Percentiles rank a stretch among this genome's conserved stretches.
These are phyloP conservation scores for Balaeniceps rex DNA, from an alignment of 2,113 vertebrate genomes.

Conservation along the genomic window DNA sequence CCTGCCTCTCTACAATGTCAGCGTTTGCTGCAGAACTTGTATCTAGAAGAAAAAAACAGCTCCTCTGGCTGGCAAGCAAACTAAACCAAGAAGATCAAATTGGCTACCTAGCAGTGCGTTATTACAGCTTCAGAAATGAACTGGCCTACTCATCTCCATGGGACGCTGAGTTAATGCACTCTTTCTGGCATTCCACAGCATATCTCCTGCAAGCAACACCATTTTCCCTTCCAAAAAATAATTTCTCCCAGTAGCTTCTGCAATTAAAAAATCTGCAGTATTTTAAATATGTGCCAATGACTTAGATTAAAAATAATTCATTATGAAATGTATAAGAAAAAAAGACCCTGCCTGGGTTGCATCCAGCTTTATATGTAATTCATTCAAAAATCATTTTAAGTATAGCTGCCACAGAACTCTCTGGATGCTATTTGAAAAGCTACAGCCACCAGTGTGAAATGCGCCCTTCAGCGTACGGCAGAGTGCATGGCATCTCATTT, in stretches of 20 bases:
- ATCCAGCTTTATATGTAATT: neutral
- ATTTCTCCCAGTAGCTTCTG: neutral
- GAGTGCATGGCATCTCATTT: neutral
- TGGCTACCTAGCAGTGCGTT: neutral
- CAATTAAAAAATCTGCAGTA: neutral
- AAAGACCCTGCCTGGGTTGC: neutral
- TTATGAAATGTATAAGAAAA: neutral
- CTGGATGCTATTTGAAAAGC: neutral
- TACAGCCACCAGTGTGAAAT: neutral
- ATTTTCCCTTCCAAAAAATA: neutral
- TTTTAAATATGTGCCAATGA: neutral
- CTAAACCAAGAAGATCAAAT: neutral
- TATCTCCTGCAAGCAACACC: neutral
- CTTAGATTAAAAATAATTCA: neutral
- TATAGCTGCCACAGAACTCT: neutral
- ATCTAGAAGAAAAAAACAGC: neutral
- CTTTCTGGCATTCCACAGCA: neutral
- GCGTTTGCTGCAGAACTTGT: neutral
- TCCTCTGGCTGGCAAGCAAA: neutral
- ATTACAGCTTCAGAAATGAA: neutral
- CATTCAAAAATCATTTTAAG: neutral
- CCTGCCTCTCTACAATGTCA: neutral
- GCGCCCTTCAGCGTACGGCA: rapidly evolving
- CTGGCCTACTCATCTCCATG: neutral
- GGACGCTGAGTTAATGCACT: neutral